Evolutionary conservation across 2,113 vertebrate species (phyloP).

Genomic region (Chroicocephalus ridibundus): DNA sequence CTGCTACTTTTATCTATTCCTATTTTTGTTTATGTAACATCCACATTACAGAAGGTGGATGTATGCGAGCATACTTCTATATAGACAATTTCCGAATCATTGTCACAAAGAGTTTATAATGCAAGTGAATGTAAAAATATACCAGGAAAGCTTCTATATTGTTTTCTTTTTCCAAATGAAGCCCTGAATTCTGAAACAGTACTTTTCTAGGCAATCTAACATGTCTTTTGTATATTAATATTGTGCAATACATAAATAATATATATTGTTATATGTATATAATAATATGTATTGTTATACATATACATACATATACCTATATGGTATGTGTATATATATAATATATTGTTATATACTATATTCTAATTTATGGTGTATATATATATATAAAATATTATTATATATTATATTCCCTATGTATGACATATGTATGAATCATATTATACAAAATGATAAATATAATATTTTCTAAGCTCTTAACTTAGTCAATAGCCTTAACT

Average conservation of each 20-base stretch:
- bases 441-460: too few relatives aligned
- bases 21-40: background rate
- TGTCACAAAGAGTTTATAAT: background rate
- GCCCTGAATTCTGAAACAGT: background rate
- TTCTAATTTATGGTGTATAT: background rate
- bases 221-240: background rate
- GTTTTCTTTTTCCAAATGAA: background rate
- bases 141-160: background rate
- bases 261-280: too few relatives aligned
- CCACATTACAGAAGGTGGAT: background rate
- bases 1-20: background rate
- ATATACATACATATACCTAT: background rate
- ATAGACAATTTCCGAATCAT: background rate
- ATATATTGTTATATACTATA: too few relatives aligned
- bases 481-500: background rate
- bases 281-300: background rate
- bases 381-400: too few relatives aligned
- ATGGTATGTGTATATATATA: too few relatives aligned
- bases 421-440: background rate
- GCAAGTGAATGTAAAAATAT: background rate
- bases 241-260: background rate
- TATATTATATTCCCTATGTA: background rate
- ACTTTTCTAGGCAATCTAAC: background rate
- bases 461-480: background rate
- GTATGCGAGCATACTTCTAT: background rate